Conservation (phyloP, 1,140 invertebrate species). For the Eumaeus atala region DNA sequence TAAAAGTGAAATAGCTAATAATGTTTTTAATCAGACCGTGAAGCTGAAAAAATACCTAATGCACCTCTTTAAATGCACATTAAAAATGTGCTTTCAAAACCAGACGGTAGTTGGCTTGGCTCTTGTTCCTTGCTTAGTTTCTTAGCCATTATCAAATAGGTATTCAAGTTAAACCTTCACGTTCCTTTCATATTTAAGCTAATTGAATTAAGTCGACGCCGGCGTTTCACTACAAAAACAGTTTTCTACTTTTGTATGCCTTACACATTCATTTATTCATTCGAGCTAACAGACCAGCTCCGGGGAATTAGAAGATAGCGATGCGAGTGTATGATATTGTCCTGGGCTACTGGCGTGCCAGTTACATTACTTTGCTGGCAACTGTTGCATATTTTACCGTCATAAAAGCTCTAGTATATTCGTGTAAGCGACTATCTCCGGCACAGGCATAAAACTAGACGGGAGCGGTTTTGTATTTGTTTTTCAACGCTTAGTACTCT, state of each 20-base stretch:
- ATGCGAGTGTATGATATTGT: constrained; percentile 13
- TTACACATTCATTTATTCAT: constrained; percentile 16
- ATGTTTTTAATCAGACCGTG: too few species aligned
- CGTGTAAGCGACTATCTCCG: constrained; percentile 13
- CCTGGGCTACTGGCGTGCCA: constrained; percentile 5
- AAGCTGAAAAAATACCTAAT: too few species aligned
- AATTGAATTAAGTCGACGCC: constrained; percentile 5
- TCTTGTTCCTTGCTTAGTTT: too few species aligned
- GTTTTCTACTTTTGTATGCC: background rate
- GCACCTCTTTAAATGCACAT: too few species aligned
- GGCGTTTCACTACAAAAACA: constrained; percentile 4
- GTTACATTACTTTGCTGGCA: constrained; percentile 15
- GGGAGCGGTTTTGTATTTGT: background rate
- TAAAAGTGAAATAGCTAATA: too few species aligned
- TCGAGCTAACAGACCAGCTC: constrained; percentile 1
- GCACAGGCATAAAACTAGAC: background rate
- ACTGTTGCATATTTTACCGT: constrained; percentile 16
- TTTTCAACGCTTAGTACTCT: too few species aligned
- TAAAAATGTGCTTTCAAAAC: too few species aligned
- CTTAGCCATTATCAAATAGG: too few species aligned
- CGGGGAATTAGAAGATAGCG: constrained; percentile 14
- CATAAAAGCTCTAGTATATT: constrained; percentile 13
- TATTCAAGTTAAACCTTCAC: too few species aligned
- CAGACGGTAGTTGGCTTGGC: too few species aligned
- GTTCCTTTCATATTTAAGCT: constrained; percentile 5